Percentiles rank a stretch among this genome's conserved stretches.
Evolutionary conservation across 2,888 invertebrate genomes (phyloP).

Genomic region (Bursaphelenchus okinawaensis): DNA sequence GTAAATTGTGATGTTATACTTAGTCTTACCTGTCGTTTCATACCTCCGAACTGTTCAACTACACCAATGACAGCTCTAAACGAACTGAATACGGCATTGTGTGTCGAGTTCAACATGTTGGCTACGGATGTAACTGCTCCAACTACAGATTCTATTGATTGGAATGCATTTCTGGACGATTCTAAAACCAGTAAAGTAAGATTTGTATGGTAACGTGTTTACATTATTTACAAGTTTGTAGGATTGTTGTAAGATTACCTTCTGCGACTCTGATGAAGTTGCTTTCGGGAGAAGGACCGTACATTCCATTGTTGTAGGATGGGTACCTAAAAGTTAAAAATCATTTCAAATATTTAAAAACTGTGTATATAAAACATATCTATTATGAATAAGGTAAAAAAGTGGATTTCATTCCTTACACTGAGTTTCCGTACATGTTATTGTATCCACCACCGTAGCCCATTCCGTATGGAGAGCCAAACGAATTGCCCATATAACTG

Average conservation of each 20-base stretch:
- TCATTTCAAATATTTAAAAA: too few species aligned
- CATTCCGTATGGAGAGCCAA: constrained; percentile 10
- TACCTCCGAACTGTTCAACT: constrained; percentile 83
- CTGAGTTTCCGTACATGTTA: neutral
- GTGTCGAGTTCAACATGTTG: constrained; percentile 93
- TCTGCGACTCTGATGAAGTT: constrained; percentile 49
- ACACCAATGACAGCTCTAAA: constrained; percentile 90
- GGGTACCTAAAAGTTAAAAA: neutral
- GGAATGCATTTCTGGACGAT: constrained; percentile 83
- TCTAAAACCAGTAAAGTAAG: constrained; percentile 65
- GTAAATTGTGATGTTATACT: too few species aligned
- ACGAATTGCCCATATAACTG: neutral
- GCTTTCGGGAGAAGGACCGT: constrained; percentile 20
- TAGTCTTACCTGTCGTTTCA: constrained; percentile 70
- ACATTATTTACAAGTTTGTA: too few species aligned
- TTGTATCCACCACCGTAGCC: neutral
- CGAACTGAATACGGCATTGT: constrained; percentile 87
- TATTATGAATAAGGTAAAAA: too few species aligned
- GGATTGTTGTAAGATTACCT: constrained; percentile 33
- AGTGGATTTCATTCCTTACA: neutral
- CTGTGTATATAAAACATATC: too few species aligned
- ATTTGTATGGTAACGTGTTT: too few species aligned
- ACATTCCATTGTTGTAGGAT: neutral
- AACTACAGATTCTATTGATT: constrained; percentile 85
- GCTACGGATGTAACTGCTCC: constrained; percentile 85